phyloP scores from a whole-genome alignment of 2,113 vertebrate genomes.

The Columba livia region DNA sequence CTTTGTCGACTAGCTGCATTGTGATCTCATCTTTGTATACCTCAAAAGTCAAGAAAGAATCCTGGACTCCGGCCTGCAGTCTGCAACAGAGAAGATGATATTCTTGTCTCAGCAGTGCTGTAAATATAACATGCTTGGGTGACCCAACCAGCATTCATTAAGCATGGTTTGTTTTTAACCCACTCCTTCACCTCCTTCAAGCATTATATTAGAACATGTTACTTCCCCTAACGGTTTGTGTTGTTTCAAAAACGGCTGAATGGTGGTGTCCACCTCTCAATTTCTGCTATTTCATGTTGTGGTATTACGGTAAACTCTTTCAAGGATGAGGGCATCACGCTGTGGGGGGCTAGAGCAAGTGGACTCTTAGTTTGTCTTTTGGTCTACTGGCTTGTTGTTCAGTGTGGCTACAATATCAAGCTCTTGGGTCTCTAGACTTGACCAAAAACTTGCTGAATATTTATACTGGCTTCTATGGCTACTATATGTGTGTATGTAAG shows the following conservation, averaged over 20 bases:
- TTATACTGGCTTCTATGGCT: not conserved
- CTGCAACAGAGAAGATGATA: slow-evolving; percentile 53
- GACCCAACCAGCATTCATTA: not conserved
- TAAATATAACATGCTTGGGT: not conserved
- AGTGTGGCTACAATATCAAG: not conserved
- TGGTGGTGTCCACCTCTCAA: not conserved
- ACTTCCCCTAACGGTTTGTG: not conserved
- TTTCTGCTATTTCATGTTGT: not conserved
- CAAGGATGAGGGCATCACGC: not conserved
- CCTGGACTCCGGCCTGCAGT: slow-evolving; percentile 71
- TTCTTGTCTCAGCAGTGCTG: not conserved
- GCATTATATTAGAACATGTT: fast-evolving
- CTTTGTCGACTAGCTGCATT: slow-evolving; percentile 74
- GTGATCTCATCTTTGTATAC: slow-evolving; percentile 81
- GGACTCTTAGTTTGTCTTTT: not conserved
- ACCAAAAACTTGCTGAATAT: not conserved
- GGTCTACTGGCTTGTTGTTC: not conserved
- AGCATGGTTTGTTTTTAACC: not conserved
- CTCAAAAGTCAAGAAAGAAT: slow-evolving; percentile 80
- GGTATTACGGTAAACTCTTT: not conserved
- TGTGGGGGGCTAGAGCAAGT: not conserved
- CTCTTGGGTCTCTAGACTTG: not conserved
- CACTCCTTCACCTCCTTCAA: not conserved
- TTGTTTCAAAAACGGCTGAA: not conserved
- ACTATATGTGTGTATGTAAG: not conserved